Percentiles rank a stretch among this genome's conserved stretches.
These are phyloP conservation scores for Brachionus rotundiformis DNA, from an alignment of 1,140 invertebrate genomes.

Conservation along the genomic window DNA sequence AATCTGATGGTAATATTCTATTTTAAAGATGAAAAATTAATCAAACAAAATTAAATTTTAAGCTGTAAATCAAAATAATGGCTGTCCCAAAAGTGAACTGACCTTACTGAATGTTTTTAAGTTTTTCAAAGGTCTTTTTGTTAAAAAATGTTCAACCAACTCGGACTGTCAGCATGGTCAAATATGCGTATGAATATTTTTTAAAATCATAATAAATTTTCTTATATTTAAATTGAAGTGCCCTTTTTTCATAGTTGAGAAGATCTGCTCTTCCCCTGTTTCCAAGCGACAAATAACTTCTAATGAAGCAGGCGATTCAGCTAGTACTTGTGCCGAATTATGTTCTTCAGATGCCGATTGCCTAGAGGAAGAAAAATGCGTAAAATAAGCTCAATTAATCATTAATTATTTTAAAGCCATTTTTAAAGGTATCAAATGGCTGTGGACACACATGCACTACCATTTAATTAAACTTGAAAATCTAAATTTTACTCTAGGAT, in stretches of 20 bases:
- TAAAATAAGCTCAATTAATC: neutral
- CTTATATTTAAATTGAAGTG: neutral
- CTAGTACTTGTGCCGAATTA: neutral
- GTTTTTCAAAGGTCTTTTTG: neutral
- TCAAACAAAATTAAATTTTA: neutral
- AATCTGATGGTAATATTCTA: neutral
- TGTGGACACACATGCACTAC: neutral
- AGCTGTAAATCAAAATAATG: neutral
- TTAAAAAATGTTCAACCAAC: neutral
- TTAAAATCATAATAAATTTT: too few species aligned
- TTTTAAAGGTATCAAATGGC: neutral
- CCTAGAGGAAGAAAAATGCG: neutral
- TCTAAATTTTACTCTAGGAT: neutral
- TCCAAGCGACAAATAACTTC: neutral
- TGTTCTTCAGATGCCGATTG: neutral
- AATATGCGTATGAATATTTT: constrained; percentile 7
- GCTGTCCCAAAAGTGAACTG: neutral
- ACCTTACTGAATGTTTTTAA: neutral
- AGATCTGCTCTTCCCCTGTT: neutral
- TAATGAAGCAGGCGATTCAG: neutral
- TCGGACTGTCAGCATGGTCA: neutral
- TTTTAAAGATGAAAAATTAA: neutral
- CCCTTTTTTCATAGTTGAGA: neutral
- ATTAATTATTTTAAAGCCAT: neutral
- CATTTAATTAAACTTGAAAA: too few species aligned